These are phyloP conservation scores for Vidua chalybeata DNA, from an alignment of 2,113 vertebrate species.

Conservation along the genomic window DNA sequence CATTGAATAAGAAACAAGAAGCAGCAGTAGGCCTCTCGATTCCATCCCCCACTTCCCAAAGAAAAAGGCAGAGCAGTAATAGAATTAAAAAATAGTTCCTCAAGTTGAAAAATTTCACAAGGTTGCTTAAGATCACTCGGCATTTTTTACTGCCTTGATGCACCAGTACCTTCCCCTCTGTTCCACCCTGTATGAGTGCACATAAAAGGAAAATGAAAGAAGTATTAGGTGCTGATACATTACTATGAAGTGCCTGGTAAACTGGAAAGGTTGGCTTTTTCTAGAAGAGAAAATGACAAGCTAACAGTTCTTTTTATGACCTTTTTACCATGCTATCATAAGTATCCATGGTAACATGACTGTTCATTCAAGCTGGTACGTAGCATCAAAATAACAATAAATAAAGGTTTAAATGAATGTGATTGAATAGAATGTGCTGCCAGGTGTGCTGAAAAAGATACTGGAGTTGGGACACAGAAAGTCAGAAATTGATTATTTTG, in stretches of 20 bases:
- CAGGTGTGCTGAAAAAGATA: not conserved
- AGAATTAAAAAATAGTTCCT: not conserved
- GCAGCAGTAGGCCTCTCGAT: not conserved
- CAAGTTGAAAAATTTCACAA: not conserved
- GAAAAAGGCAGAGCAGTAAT: not conserved
- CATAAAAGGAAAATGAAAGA: not conserved
- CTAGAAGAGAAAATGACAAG: not conserved
- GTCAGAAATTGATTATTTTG: not conserved
- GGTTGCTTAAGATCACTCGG: not conserved
- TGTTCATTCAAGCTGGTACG: not conserved
- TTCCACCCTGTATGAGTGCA: not conserved
- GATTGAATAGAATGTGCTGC: not conserved
- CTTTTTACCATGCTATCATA: conserved; percentile 16
- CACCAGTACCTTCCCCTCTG: not conserved
- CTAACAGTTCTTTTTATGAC: conserved; percentile 16
- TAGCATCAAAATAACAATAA: conserved; percentile 42
- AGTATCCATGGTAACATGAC: conserved; percentile 54
- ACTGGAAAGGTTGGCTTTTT: not conserved
- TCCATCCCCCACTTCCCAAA: rapidly evolving
- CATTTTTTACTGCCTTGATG: not conserved
- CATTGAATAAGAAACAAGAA: not conserved
- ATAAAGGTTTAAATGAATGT: not conserved
- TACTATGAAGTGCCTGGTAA: not conserved
- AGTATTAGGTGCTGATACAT: not conserved
- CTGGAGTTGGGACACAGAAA: not conserved